Conservation (phyloP, 2,888 invertebrate species). For the Leptinotarsa haldemani region DNA sequence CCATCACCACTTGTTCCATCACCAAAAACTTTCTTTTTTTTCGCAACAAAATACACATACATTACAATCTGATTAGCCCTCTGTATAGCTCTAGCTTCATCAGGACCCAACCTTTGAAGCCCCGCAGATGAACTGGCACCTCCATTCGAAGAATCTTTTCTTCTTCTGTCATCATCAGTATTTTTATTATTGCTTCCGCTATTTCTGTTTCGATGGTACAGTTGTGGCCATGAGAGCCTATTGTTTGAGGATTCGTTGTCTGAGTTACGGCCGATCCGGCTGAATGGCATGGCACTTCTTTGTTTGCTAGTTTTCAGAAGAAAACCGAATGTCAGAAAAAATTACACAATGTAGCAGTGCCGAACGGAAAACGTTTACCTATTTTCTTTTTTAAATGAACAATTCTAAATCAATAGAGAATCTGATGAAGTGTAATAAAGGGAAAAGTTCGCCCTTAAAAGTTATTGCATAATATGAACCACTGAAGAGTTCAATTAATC, state of each 20-base stretch:
- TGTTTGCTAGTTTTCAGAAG: constrained; percentile 60
- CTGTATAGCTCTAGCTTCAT: constrained; percentile 85
- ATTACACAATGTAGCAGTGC: background rate
- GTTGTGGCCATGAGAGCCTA: constrained; percentile 72
- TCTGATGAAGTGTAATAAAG: too few species aligned
- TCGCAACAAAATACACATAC: constrained; percentile 70
- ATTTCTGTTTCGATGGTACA: constrained; percentile 61
- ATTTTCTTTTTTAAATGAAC: background rate
- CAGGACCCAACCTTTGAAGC: constrained; percentile 74
- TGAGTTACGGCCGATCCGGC: constrained; percentile 63
- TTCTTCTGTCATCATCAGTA: constrained; percentile 66
- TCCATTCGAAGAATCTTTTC: constrained; percentile 58
- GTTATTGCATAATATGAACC: too few species aligned
- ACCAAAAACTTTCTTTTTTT: constrained; percentile 20
- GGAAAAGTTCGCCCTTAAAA: too few species aligned
- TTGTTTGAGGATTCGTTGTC: constrained; percentile 67
- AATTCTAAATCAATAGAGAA: too few species aligned
- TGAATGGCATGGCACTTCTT: constrained; percentile 62
- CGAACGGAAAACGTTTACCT: background rate
- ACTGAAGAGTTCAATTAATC: too few species aligned
- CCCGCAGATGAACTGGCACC: constrained; percentile 65
- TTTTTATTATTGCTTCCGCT: constrained; percentile 55
- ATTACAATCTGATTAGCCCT: constrained; percentile 89
- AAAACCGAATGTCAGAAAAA: constrained; percentile 18
- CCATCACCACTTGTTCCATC: constrained; percentile 27